phyloP scores from a whole-genome alignment of 1,140 invertebrate species.

The Laupala kohalensis region DNA sequence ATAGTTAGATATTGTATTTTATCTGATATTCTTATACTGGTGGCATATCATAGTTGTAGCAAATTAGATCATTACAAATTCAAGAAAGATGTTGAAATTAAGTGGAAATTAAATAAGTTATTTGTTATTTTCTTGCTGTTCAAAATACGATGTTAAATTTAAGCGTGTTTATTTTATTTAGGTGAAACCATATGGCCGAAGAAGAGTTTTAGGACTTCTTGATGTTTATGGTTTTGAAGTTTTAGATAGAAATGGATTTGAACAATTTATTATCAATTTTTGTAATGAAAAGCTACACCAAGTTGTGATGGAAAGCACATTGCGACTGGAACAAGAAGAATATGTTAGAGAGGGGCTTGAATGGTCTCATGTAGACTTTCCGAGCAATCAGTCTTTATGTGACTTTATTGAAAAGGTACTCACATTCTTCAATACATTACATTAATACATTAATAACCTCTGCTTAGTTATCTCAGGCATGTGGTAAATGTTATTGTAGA shows the following conservation, averaged over 20 bases:
- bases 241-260: slow-evolving; percentile 57
- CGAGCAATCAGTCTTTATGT: slow-evolving; percentile 56
- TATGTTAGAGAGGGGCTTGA: slow-evolving; percentile 62
- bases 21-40: too few species aligned
- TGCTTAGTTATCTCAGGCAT: too few species aligned
- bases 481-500: too few species aligned
- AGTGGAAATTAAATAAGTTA: too few species aligned
- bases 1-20: too few species aligned
- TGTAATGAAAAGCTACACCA: slow-evolving; percentile 82
- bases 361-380: slow-evolving; percentile 50
- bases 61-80: too few species aligned
- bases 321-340: slow-evolving; percentile 73
- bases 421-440: neutral
- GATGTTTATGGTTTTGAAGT: slow-evolving; percentile 84
- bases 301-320: slow-evolving; percentile 47
- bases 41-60: too few species aligned
- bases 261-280: slow-evolving; percentile 82
- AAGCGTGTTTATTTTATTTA: too few species aligned
- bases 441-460: neutral
- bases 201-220: slow-evolving; percentile 55
- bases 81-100: too few species aligned
- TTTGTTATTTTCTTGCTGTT: too few species aligned
- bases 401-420: slow-evolving; percentile 38
- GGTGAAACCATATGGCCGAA: slow-evolving; percentile 33
- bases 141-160: too few species aligned